These are phyloP conservation scores for Apotomis turbidana DNA, from an alignment of 2,888 invertebrate species.

Conservation along the genomic window DNA sequence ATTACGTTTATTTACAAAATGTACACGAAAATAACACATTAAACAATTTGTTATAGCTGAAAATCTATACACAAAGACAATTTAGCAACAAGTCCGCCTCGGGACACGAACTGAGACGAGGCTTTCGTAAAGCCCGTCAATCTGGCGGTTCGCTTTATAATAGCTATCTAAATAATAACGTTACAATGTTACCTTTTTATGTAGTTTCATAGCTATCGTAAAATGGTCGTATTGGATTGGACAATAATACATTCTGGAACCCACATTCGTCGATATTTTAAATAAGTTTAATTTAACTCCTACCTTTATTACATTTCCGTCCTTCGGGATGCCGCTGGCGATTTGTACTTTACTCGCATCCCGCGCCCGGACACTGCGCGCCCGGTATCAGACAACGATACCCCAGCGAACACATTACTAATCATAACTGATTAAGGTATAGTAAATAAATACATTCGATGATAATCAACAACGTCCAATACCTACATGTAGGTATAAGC, in stretches of 20 bases:
- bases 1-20: constrained; percentile 75
- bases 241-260: constrained; percentile 22
- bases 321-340: background rate
- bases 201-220: constrained; percentile 27
- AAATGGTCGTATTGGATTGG: constrained; percentile 23
- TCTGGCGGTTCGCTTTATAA: constrained; percentile 19
- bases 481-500: too few relatives aligned
- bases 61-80: constrained; percentile 37
- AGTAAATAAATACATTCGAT: too few relatives aligned
- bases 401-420: too few relatives aligned
- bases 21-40: constrained; percentile 58
- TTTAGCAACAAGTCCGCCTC: constrained; percentile 17
- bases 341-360: constrained; percentile 8
- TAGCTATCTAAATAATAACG: constrained; percentile 37
- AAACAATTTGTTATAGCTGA: constrained; percentile 36
- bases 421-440: too few relatives aligned
- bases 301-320: constrained; percentile 4
- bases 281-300: constrained; percentile 37
- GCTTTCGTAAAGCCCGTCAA: constrained; percentile 32
- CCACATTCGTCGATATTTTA: constrained; percentile 27
- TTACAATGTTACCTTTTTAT: constrained; percentile 31
- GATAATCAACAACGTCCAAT: too few relatives aligned
- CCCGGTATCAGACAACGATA: too few relatives aligned
- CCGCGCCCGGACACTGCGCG: too few relatives aligned
- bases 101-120: constrained; percentile 51